Evolutionary conservation across 2,797 vertebrate genomes (phyloP), one percentile per base, ranked within the genome.

Genomic region (Sebastes jordani): DNA sequence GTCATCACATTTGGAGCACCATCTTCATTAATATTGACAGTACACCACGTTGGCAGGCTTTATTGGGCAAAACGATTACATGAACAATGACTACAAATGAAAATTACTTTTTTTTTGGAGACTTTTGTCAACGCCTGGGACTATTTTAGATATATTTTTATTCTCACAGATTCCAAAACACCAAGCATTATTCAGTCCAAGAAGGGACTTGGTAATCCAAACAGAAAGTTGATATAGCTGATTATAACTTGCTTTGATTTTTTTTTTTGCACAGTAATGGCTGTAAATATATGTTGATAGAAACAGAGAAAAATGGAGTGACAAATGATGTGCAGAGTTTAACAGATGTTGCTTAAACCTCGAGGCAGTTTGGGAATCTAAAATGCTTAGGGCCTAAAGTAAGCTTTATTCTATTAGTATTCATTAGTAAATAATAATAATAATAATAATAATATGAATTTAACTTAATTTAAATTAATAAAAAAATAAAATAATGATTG

Each of bases 11-110:
- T 73, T 79, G 80, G 76, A 83, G 55, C 74, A 25, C 11, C 58
- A 62, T 69, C 62, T 60, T 86, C 76, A 76, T 86, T 86, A 83
- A 84, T 85, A 83, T 67, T 86, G 82, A 91, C 84, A 76, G 67
- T 59, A 59, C 77, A 20, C 29, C 62, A 78, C 14, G 70, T 84
- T 81, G 79, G 72, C 72, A 71, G 75, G 18, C 79, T 71, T 76
- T 70, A 86, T 78, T 90, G 34, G 85, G 84, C 76, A 82, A 80
- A 82, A 76, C 70, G 78, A 63, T 84, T 8, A 69, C 65, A 66
- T 79, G 84, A 75, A 81, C 75, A 87, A 56, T 79, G 71, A 77
- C 32, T 80, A 60, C 64, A 78, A 86, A 84, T 80, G 18, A 74
- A 77, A 59, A 62, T 30, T 52, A 85, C 49, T 36, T 36, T 36